Conservation (phyloP, 2,888 invertebrate species). For the Diplolepis rosae region DNA sequence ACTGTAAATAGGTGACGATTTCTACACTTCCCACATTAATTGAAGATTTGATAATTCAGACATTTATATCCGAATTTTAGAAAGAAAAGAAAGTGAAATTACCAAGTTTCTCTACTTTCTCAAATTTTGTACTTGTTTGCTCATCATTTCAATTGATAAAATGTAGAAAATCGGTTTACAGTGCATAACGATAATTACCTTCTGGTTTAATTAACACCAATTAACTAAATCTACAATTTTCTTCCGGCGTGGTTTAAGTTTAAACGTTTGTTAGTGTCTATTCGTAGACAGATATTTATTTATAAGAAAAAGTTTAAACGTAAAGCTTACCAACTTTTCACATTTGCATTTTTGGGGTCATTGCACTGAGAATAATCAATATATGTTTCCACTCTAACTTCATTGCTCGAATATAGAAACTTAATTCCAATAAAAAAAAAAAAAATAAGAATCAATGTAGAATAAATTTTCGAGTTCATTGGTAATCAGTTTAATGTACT, state of each 20-base stretch:
- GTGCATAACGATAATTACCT: constrained; percentile 6
- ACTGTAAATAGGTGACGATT: constrained; percentile 5
- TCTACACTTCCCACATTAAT: background rate
- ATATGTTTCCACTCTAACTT: background rate
- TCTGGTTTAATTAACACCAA: background rate
- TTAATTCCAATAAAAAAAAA: background rate
- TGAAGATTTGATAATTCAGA: background rate
- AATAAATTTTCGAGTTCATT: too few species aligned
- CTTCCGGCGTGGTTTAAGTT: background rate
- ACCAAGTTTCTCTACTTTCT: constrained; percentile 6
- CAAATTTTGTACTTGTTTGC: background rate
- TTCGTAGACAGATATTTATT: background rate
- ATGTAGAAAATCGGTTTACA: background rate
- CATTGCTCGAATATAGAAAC: background rate
- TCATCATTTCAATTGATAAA: background rate
- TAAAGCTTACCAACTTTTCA: constrained; percentile 5
- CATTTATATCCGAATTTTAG: background rate
- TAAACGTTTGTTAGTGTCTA: background rate
- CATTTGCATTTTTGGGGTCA: constrained; percentile 29
- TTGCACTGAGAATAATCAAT: constrained; percentile 31
- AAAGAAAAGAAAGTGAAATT: background rate
- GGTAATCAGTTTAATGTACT: too few species aligned
- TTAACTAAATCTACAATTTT: background rate
- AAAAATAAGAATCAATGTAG: background rate
- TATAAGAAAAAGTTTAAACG: background rate